phyloP scores from a whole-genome alignment of 2,797 vertebrate species.

The Chanos chanos region DNA sequence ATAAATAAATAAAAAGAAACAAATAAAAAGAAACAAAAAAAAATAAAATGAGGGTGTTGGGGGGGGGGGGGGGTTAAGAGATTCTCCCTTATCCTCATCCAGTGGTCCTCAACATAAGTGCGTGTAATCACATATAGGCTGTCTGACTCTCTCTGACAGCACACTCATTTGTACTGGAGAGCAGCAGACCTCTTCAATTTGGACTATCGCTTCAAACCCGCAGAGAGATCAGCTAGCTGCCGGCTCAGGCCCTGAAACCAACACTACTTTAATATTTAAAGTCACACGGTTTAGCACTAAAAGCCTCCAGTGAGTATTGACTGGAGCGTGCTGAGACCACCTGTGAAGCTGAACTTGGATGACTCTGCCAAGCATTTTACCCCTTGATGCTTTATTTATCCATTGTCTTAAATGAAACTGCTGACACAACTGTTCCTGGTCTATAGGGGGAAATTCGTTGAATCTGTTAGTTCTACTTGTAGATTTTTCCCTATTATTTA shows the following conservation, averaged over 20 bases:
- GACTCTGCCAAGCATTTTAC: not conserved
- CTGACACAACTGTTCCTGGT: no score
- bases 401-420: not conserved
- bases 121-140: no score
- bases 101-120: no score
- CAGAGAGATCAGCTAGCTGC: conserved; percentile 41
- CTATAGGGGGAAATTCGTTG: no score
- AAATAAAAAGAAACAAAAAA: no score
- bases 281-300: conserved; percentile 35
- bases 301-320: conserved; percentile 30
- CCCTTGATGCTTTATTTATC: conserved; percentile 15
- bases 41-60: no score
- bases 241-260: conserved; percentile 35
- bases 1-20: no score
- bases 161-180: conserved; percentile 42
- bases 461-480: no score
- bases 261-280: conserved; percentile 47
- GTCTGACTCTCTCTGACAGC: not conserved
- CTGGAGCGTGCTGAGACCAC: not conserved
- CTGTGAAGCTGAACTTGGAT: conserved; percentile 9
- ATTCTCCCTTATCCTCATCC: no score
- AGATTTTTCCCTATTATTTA: no score
- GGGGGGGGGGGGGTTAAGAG: no score
- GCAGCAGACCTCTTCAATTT: conserved; percentile 41
- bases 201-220: conserved; percentile 49